phyloP scores from a whole-genome alignment of 2,797 vertebrate genomes.

The Nannoperca obscura region DNA sequence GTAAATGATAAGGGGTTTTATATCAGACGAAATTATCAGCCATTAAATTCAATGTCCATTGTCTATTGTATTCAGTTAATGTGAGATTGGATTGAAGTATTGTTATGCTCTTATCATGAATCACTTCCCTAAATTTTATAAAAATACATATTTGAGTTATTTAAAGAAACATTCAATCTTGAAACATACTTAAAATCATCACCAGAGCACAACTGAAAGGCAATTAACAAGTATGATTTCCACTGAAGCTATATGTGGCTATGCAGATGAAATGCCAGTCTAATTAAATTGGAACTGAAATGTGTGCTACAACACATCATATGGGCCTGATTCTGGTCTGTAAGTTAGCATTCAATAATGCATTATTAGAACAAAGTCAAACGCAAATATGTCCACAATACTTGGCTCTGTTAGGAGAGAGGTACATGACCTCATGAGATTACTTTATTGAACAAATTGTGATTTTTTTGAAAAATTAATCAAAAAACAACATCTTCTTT shows the following conservation, averaged over 20 bases:
- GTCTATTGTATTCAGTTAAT: conserved; percentile 39
- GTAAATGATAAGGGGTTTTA: conserved; percentile 60
- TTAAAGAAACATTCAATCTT: conserved; percentile 16
- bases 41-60: conserved; percentile 46
- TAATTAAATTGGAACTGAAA: conserved; percentile 36
- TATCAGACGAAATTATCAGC: conserved; percentile 47
- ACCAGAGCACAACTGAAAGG: neutral
- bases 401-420: neutral
- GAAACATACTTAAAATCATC: conserved; percentile 10
- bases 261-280: conserved; percentile 1
- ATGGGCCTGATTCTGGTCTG: neutral
- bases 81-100: conserved; percentile 41
- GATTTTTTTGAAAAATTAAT: neutral
- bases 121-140: neutral
- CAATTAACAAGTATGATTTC: conserved; percentile 23
- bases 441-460: neutral
- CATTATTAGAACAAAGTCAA: neutral
- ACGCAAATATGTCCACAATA: neutral
- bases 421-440: neutral
- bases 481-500: neutral
- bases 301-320: neutral
- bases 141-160: conserved; percentile 10
- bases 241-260: neutral
- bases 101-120: conserved; percentile 25
- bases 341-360: conserved; percentile 16